Evolutionary conservation across 2,113 vertebrate species (phyloP).

Genomic region (Ceyx margarethae): DNA sequence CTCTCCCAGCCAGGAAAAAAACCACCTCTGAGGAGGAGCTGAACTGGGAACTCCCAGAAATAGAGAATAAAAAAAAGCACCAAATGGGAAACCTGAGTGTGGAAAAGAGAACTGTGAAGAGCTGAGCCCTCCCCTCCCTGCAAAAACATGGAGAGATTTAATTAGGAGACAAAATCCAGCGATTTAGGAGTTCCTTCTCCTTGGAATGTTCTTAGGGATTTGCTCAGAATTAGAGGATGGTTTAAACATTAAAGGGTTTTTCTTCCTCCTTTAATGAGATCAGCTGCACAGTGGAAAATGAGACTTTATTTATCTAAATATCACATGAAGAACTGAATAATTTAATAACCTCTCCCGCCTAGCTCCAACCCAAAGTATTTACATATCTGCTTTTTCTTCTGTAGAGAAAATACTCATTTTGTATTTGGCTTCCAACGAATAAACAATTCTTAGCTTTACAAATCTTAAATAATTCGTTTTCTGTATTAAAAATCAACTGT

Average conservation of each 20-base stretch:
- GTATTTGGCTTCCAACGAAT: slow-evolving; percentile 17
- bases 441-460: slow-evolving; percentile 42
- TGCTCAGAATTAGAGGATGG: slow-evolving; percentile 47
- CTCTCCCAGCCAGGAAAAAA: not conserved
- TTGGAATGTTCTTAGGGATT: slow-evolving; percentile 60
- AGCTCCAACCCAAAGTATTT: slow-evolving; percentile 32
- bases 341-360: slow-evolving; percentile 49
- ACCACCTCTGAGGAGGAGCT: not conserved
- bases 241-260: slow-evolving; percentile 52
- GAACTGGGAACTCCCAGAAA: not conserved
- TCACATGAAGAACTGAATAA: slow-evolving; percentile 64
- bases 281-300: slow-evolving; percentile 44
- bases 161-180: slow-evolving; percentile 59
- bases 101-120: not conserved
- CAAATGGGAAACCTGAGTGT: not conserved
- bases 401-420: slow-evolving; percentile 15
- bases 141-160: slow-evolving; percentile 6
- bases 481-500: not conserved
- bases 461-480: slow-evolving; percentile 4
- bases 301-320: slow-evolving; percentile 69
- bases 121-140: slow-evolving; percentile 17
- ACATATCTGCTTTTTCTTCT: not conserved
- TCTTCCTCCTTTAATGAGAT: slow-evolving; percentile 46
- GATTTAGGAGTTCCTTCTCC: slow-evolving; percentile 56
- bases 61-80: not conserved